These are phyloP conservation scores for Brachionus plicatilis DNA, from an alignment of 1,140 invertebrate genomes.

Conservation along the genomic window DNA sequence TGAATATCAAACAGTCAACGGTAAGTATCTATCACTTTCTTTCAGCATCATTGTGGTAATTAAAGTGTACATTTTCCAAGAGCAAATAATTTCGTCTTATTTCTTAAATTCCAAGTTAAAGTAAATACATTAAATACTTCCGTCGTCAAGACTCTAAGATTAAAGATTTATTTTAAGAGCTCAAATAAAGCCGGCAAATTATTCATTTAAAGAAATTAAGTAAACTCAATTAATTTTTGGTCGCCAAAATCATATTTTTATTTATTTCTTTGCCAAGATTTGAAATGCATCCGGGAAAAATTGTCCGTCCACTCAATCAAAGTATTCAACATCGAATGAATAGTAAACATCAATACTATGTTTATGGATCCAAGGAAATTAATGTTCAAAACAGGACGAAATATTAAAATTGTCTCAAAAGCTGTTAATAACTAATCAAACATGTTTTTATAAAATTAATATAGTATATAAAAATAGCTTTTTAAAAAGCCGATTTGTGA, in stretches of 20 bases:
- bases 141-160: neutral
- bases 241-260: neutral
- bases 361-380: neutral
- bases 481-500: neutral
- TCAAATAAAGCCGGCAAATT: neutral
- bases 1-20: neutral
- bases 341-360: neutral
- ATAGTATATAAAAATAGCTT: neutral
- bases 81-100: neutral
- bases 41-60: neutral
- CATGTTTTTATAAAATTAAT: neutral
- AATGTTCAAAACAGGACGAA: neutral
- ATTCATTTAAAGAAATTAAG: neutral
- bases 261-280: neutral
- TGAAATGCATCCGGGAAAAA: conserved; percentile 4
- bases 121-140: neutral
- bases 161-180: neutral
- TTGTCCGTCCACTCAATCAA: neutral
- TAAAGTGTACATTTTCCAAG: conserved; percentile 17
- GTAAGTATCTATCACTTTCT: neutral
- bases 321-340: neutral
- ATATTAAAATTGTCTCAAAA: neutral
- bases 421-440: neutral
- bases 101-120: neutral
- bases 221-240: neutral